Base-by-base conservation (phyloP, 2,113 vertebrate genomes). In the Scomber scombrus region DNA sequence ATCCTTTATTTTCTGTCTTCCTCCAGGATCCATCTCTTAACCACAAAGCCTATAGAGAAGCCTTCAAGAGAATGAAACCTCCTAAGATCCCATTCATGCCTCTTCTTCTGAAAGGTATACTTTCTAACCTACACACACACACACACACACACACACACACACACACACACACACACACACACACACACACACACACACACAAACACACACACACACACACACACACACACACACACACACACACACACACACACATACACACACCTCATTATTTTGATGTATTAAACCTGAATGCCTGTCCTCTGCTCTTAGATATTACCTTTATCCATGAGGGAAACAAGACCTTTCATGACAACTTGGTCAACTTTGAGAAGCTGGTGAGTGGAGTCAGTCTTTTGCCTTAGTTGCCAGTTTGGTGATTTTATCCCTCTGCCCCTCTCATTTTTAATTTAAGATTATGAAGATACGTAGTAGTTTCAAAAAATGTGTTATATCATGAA, bases 241-340 rank as follows among this genome's bases (percentile, higher is more conserved):
- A 29, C n/a, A 58, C 57, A 76, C 19, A 49, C 45, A 23, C 34
- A 43, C 14, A 56, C 51, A n/a, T 13, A 29, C 45, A 29, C 47
- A 66, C 51, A 46, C 47, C 29, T 21, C 12, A n/a, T 52, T 62
- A 5, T 8, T 61, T 74, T 56, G 18, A 3, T 56, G 21, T 74
- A 51, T 29, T 2, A 58, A 70, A 29, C 43, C 14, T 45, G 73
- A 26, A 81, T 4, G 15, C 11, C 58, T 29, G 5, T 73, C 21
- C 57, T 14, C 62, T 85, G 21, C 64, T 94, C 92, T 78, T 89
- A 99, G 98, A 99, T 91, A 97, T 99, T 86, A 99, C 98, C 19
- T 99, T 99, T 84, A 99, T 99, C 90, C 97, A 99, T 3, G 98
- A 99, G 94, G 98, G 98, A 92, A 99, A 99, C 91, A 99, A 99